A percentile compares a stretch with the other conserved stretches of the same genome.
These are phyloP conservation scores for Pteria penguin DNA, from an alignment of 2,888 invertebrate species.

Conservation along the genomic window DNA sequence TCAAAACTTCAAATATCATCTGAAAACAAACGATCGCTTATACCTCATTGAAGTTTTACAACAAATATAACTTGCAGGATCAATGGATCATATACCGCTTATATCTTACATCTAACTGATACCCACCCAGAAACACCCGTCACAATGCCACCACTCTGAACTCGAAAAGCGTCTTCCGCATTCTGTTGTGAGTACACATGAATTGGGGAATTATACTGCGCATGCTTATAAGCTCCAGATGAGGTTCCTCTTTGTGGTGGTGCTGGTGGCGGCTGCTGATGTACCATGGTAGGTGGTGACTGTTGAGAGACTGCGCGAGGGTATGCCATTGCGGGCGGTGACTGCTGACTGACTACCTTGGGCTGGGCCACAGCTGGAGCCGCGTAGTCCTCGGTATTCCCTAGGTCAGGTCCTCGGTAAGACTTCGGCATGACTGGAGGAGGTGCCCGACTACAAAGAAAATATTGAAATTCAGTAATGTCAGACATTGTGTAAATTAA, in stretches of 20 bases:
- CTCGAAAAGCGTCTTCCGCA: slow-evolving; percentile 54
- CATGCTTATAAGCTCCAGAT: slow-evolving; percentile 51
- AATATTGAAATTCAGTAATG: not conserved
- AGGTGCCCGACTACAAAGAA: slow-evolving; percentile 46
- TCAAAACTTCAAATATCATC: too few relatives aligned
- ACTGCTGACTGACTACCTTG: slow-evolving; percentile 1
- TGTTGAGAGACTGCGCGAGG: not conserved
- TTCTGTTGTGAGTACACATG: slow-evolving; percentile 75
- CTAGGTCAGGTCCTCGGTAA: slow-evolving; percentile 56
- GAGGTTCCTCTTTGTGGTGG: slow-evolving; percentile 19
- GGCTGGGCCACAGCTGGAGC: not conserved
- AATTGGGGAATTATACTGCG: slow-evolving; percentile 77
- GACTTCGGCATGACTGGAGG: slow-evolving; percentile 60
- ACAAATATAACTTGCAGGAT: too few relatives aligned
- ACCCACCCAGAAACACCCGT: slow-evolving; percentile 53
- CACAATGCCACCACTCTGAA: slow-evolving; percentile 53
- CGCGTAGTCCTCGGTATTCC: slow-evolving; percentile 9
- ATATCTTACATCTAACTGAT: too few relatives aligned
- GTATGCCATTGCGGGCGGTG: slow-evolving; percentile 8
- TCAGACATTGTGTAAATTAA: not conserved
- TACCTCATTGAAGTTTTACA: too few relatives aligned
- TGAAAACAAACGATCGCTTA: too few relatives aligned
- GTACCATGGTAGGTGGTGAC: slow-evolving; percentile 3
- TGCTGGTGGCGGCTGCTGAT: not conserved
- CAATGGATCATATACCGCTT: too few relatives aligned